Evolutionary conservation across 2,113 vertebrate species (phyloP), one percentile per base, ranked within the genome.

Genomic region (Zapornia atra): DNA sequence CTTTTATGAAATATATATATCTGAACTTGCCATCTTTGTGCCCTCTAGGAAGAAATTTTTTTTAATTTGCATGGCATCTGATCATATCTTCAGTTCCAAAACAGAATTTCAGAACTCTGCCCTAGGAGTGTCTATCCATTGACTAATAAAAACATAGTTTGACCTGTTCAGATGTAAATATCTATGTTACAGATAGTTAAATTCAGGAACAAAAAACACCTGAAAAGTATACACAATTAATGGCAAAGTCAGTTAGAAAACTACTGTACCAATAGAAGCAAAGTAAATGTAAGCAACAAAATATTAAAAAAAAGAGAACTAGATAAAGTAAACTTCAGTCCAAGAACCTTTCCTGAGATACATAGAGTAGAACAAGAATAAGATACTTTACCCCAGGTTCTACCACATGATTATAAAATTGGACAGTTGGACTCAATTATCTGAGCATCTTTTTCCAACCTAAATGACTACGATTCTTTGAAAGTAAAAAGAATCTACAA

Each of bases 381-480:
- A 71, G 19, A 42, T 69, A 50, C 44, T 15, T 69, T 82, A 46
- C 26, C 18, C 8, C 4, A 57, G 10, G 51, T 72, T 71, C 15
- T 77, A 51, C 26, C 12, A 59, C 20, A 21, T 28, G 28, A 78
- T 70, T 50, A 61, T 36, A 3, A 79, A 56, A 48, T 15, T 21
- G 3, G 9, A 36, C 2, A 42, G 11, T 20, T 33, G 11, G 5
- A 56, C 3, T 64, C 0, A 0, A 36, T 70, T 24, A 24, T 48
- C 29, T 48, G 75, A 60, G 40, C 3, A 6, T 15, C n/a, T 3
- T 80, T 91, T 63, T 50, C 11, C 11, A 54, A 80, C 2, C 3
- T 19, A 33, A 86, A 66, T 15, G 2, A 36, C 12, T 36, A 17
- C 17, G 6, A 31, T 8, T 77, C 8, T 15, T 31, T 18, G 9